Base-by-base conservation (phyloP, 1,140 invertebrate genomes). In the Semibalanus balanoides region DNA sequence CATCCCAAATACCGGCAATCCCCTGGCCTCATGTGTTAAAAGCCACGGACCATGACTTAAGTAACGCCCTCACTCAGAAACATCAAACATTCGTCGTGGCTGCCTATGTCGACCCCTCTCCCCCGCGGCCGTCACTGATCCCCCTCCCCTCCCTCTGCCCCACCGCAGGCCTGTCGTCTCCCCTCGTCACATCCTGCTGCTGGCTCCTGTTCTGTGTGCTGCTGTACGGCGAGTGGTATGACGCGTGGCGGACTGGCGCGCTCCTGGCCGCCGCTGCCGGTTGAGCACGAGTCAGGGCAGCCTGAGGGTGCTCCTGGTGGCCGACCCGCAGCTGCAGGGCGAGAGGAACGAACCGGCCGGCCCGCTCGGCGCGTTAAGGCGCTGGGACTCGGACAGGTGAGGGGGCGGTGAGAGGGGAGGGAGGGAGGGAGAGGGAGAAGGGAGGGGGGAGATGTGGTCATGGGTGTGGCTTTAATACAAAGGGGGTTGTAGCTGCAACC, bases 321-420 rank as follows among this genome's bases (percentile, higher is more conserved):
- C 93, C n/a, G 95, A 97, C 85, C 94, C 94, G 29, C 95, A 97
- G 84, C 89, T 97, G 78, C 87, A 94, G 79, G 94, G 93, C 0
- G 88, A 92, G 79, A 82, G 87, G 74, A 87, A 89, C 84, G 91
- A 92, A 83, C 83, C 84, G 51, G 31, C 78, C 79, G 83, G 87
- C 79, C 83, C 87, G 80, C 80, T 85, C 70, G 84, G 85, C 0
- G 78, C 75, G 30, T 64, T 88, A 5, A 87, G 87, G 79, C 87
- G 88, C 80, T 93, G 90, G 90, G 93, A 95, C 82, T 89, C 89
- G 82, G 93, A 95, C 83, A 89, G 90, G 92, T 92, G 83, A 80
- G 78, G 73, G 69, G 17, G 51, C 9, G 14, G 51, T 64, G 64
- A 75, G 31, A 29, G 35, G 72, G 19, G 75, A 72, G 35, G 30